These are phyloP conservation scores for Brachionichthys hirsutus DNA, from an alignment of 2,113 vertebrate genomes.

Conservation along the genomic window DNA sequence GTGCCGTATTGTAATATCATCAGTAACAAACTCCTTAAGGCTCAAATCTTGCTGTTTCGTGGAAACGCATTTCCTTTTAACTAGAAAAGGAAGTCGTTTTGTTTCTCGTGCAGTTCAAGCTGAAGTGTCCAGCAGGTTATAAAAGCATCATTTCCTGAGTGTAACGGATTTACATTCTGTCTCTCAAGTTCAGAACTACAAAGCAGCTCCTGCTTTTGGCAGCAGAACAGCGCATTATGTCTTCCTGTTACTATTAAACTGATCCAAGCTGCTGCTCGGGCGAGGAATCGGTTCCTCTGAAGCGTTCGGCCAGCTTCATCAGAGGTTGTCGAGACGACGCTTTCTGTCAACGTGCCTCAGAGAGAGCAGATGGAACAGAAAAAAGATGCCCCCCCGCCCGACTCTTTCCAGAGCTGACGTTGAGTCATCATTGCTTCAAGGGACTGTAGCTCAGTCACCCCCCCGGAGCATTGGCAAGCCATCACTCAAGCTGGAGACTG, in stretches of 20 bases:
- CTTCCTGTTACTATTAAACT: neutral
- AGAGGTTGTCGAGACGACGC: neutral
- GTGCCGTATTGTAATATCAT: too few relatives aligned
- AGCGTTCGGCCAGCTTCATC: conserved; percentile 11
- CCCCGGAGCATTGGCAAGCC: conserved; percentile 54
- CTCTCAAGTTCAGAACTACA: neutral
- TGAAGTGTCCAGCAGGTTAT: too few relatives aligned
- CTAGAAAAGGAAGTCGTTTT: too few relatives aligned
- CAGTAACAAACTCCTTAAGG: too few relatives aligned
- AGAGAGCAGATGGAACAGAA: too few relatives aligned
- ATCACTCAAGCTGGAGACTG: conserved; percentile 58
- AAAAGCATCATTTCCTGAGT: too few relatives aligned
- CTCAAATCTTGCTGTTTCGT: too few relatives aligned
- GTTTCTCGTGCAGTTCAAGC: too few relatives aligned
- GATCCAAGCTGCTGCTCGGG: conserved; percentile 8
- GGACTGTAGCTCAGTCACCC: conserved; percentile 55
- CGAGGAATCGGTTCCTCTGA: conserved; percentile 5
- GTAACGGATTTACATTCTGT: too few relatives aligned
- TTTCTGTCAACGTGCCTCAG: too few relatives aligned
- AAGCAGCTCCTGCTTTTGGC: neutral
- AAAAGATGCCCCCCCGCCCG: too few relatives aligned
- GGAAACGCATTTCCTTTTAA: too few relatives aligned
- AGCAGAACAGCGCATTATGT: neutral
- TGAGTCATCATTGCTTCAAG: conserved; percentile 57
- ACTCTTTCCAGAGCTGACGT: conserved; percentile 56